phyloP scores from a whole-genome alignment of 92 coral and sea anemone genomes.

The Paramuricea clavata region DNA sequence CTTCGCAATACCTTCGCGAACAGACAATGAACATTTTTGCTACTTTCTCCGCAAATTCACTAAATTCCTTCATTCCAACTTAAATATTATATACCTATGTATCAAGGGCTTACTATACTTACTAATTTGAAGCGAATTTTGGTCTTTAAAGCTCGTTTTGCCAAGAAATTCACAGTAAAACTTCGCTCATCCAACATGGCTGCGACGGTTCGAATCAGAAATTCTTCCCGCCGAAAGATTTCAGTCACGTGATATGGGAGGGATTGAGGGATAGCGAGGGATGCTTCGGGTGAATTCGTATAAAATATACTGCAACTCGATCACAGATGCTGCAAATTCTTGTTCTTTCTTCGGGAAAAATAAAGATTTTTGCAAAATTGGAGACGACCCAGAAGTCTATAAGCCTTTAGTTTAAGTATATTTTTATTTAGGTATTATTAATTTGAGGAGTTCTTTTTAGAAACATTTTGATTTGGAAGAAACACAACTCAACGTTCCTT shows the following conservation, averaged over 20 bases:
- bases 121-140: conserved; percentile 19
- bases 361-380: too few relatives aligned
- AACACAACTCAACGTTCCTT: too few relatives aligned
- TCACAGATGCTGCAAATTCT: too few relatives aligned
- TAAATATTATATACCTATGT: neutral
- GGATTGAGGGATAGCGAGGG: neutral
- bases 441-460: too few relatives aligned
- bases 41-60: neutral
- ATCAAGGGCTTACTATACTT: neutral
- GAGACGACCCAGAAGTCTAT: too few relatives aligned
- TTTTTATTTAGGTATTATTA: too few relatives aligned
- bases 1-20: neutral
- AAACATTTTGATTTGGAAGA: too few relatives aligned
- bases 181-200: conserved; percentile 41
- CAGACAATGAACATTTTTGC: neutral
- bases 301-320: too few relatives aligned
- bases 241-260: conserved; percentile 80
- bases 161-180: conserved; percentile 9
- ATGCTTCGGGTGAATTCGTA: neutral
- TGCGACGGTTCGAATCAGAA: conserved; percentile 53
- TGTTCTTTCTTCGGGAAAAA: neutral
- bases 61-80: neutral
- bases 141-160: conserved; percentile 12
- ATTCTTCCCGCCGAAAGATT: conserved; percentile 95
- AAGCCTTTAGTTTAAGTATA: too few relatives aligned